phyloP scores from a whole-genome alignment of 1,140 invertebrate species.

The Dolichoris vasculosae region DNA sequence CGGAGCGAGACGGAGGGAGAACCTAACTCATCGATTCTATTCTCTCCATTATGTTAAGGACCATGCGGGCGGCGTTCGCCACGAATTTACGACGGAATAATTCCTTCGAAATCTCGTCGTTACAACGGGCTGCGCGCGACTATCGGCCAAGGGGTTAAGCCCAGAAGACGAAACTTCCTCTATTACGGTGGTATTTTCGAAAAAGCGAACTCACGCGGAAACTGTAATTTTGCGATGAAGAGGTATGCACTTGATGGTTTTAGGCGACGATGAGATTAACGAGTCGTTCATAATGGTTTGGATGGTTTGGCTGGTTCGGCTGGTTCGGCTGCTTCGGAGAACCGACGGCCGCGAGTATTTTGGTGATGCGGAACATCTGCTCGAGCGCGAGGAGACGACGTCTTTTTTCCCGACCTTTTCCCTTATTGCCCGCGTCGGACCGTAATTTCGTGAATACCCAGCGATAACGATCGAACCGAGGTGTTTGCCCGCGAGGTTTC shows the following conservation, averaged over 20 bases:
- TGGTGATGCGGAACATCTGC: background rate
- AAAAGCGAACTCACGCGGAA: slow-evolving; percentile 31
- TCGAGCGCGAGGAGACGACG: background rate
- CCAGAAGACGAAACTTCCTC: background rate
- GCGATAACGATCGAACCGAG: background rate
- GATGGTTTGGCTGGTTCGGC: slow-evolving; percentile 1
- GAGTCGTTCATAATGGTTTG: slow-evolving; percentile 36
- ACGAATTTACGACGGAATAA: slow-evolving; percentile 47
- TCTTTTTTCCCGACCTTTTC: background rate
- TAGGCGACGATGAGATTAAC: slow-evolving; percentile 24
- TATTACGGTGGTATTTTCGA: slow-evolving; percentile 25
- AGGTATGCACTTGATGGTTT: slow-evolving; percentile 24
- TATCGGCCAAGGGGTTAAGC: background rate
- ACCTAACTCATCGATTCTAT: slow-evolving; percentile 28
- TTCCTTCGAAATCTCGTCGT: slow-evolving; percentile 43
- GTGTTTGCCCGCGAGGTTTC: background rate
- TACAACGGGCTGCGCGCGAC: background rate
- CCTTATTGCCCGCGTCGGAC: background rate
- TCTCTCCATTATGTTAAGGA: slow-evolving; percentile 18
- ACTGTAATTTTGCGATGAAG: slow-evolving; percentile 20
- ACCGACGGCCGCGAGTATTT: background rate
- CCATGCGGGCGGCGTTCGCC: background rate
- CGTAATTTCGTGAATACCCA: slow-evolving; percentile 20
- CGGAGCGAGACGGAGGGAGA: background rate
- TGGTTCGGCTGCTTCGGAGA: background rate